Evolutionary conservation across 1,140 invertebrate genomes (phyloP).

Genomic region (Galleria mellonella): DNA sequence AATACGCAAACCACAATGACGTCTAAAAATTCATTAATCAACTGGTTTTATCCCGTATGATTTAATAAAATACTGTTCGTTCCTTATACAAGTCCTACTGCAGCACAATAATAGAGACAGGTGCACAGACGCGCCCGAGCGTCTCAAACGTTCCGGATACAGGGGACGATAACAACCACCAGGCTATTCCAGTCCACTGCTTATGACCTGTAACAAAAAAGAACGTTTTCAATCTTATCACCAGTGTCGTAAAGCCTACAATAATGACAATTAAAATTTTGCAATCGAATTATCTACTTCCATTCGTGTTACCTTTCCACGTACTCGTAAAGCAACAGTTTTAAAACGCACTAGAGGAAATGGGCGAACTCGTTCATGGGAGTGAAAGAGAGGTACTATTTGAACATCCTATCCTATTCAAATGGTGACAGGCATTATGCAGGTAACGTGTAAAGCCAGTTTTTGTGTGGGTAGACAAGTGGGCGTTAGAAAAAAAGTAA

Average conservation of each 20-base stretch:
- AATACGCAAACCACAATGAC: not conserved
- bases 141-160: slow-evolving; percentile 42
- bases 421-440: slow-evolving; percentile 23
- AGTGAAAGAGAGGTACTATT: not conserved
- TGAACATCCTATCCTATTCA: slow-evolving; percentile 16
- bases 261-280: slow-evolving; percentile 2
- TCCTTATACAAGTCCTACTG: not conserved
- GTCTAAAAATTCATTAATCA: not conserved
- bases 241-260: slow-evolving; percentile 4
- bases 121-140: slow-evolving; percentile 44
- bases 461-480: slow-evolving; percentile 36
- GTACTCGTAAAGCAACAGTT: not conserved
- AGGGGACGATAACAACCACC: slow-evolving; percentile 43
- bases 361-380: not conserved
- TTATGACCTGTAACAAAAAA: slow-evolving; percentile 9
- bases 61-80: too few relatives aligned
- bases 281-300: slow-evolving; percentile 1
- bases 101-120: slow-evolving; percentile 38
- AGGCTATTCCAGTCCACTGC: slow-evolving; percentile 22
- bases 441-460: slow-evolving; percentile 28
- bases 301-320: not conserved
- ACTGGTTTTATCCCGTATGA: too few relatives aligned
- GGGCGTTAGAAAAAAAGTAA: slow-evolving; percentile 34
- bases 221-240: slow-evolving; percentile 18
- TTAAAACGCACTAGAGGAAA: slow-evolving; percentile 2